Percentiles rank a stretch among this genome's conserved stretches.
phyloP scores from a whole-genome alignment of 2,113 vertebrate species.

The Lophotis ruficrista region DNA sequence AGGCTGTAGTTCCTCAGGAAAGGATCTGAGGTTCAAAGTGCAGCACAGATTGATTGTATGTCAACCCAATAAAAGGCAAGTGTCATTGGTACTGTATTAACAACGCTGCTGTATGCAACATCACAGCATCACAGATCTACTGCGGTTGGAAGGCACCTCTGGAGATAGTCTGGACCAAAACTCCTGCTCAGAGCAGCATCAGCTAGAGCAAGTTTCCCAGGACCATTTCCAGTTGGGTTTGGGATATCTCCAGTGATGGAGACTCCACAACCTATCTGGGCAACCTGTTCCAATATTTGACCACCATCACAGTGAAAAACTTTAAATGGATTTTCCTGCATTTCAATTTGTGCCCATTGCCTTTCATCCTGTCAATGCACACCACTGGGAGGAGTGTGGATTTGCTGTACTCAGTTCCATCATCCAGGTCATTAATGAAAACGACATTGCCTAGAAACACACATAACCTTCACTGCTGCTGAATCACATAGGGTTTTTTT shows the following conservation, averaged over 20 bases:
- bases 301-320: background rate
- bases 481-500: background rate
- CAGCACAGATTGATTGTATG: background rate
- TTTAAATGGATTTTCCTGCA: background rate
- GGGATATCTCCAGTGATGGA: background rate
- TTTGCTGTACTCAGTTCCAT: background rate
- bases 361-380: background rate
- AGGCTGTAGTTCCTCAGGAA: background rate
- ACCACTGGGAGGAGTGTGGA: background rate
- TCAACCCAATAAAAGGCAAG: background rate
- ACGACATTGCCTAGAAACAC: background rate
- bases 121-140: background rate
- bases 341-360: background rate
- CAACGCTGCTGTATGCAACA: background rate
- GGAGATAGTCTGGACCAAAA: background rate
- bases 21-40: background rate
- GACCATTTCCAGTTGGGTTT: background rate
- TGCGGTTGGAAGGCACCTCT: background rate
- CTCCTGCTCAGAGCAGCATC: background rate
- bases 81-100: background rate
- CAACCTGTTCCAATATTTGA: background rate
- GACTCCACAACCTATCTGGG: background rate
- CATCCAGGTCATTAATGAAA: background rate
- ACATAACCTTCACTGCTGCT: conserved; percentile 1
- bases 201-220: background rate